Evolutionary conservation across 1,140 invertebrate genomes (phyloP).

Genomic region (Dermatophagoides farinae): DNA sequence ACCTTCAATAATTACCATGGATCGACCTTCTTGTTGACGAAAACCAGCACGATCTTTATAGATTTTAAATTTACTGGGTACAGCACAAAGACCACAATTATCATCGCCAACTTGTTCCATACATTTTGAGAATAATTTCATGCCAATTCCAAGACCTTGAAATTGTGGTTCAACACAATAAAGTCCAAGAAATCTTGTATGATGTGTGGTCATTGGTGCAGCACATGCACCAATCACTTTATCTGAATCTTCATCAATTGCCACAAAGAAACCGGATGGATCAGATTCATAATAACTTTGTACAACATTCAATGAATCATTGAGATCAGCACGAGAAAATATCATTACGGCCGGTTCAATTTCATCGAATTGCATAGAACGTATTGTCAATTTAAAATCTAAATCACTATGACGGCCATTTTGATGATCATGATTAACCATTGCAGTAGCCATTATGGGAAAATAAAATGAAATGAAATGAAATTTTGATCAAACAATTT

Average conservation of each 20-base stretch:
- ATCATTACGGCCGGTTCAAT: not conserved
- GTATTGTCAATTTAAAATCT: not conserved
- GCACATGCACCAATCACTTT: slow-evolving; percentile 16
- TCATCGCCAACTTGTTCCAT: not conserved
- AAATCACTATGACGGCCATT: not conserved
- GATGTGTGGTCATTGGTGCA: slow-evolving; percentile 14
- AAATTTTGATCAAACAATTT: no score
- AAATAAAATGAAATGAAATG: no score
- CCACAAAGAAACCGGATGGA: slow-evolving; percentile 16
- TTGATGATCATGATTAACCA: not conserved
- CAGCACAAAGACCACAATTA: slow-evolving; percentile 2
- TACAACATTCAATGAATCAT: slow-evolving; percentile 11
- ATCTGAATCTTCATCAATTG: slow-evolving; percentile 9
- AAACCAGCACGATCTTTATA: slow-evolving; percentile 8
- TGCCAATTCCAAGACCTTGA: slow-evolving; percentile 17
- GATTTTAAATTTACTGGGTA: slow-evolving; percentile 2
- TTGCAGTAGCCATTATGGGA: no score
- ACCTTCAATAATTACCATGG: not conserved
- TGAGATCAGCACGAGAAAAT: not conserved
- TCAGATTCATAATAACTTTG: slow-evolving; percentile 17
- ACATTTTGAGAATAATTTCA: slow-evolving; percentile 14
- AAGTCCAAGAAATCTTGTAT: slow-evolving; percentile 18
- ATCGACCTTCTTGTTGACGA: not conserved
- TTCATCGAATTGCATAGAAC: not conserved
- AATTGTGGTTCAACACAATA: slow-evolving; percentile 16